Percentiles rank a stretch among this genome's conserved stretches.
Conservation (phyloP, 2,888 invertebrate genomes). For the Lepidochitona cinerea region DNA sequence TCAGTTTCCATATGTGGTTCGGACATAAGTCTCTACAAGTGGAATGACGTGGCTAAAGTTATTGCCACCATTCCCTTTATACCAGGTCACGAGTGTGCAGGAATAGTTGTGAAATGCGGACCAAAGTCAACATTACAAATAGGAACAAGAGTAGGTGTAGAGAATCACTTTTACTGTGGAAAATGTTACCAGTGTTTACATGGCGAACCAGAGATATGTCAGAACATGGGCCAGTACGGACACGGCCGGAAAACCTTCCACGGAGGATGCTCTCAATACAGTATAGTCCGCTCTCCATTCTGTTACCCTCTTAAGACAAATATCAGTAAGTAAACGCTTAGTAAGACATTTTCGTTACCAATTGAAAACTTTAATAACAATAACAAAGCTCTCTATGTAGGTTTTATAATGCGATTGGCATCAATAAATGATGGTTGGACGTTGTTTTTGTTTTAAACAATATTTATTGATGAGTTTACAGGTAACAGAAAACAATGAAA, state of each 20-base stretch:
- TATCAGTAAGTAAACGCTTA: slow-evolving; percentile 44
- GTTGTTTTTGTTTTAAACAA: no score
- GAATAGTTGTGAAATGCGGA: slow-evolving; percentile 63
- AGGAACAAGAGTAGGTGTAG: slow-evolving; percentile 59
- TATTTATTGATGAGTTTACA: no score
- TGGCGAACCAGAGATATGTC: slow-evolving; percentile 55
- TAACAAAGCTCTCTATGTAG: no score
- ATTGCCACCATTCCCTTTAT: slow-evolving; percentile 64
- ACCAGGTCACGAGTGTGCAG: slow-evolving; percentile 65
- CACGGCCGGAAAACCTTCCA: slow-evolving; percentile 60
- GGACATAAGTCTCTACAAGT: slow-evolving; percentile 62
- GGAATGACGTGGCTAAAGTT: slow-evolving; percentile 57
- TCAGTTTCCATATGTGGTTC: slow-evolving; percentile 63
- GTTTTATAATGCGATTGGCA: no score
- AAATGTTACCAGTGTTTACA: slow-evolving; percentile 57
- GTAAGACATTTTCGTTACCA: no score
- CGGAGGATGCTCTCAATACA: slow-evolving; percentile 65
- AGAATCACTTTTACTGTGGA: slow-evolving; percentile 65
- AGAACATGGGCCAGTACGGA: slow-evolving; percentile 65
- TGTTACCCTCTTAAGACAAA: slow-evolving; percentile 50
- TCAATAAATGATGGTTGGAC: no score
- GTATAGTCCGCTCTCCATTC: slow-evolving; percentile 59
- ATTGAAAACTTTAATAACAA: no score
- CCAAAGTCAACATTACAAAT: slow-evolving; percentile 51
- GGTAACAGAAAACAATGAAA: no score